A percentile compares a stretch with the other conserved stretches of the same genome.
phyloP scores from a whole-genome alignment of 1,140 invertebrate genomes.

The Ylistrum balloti region DNA sequence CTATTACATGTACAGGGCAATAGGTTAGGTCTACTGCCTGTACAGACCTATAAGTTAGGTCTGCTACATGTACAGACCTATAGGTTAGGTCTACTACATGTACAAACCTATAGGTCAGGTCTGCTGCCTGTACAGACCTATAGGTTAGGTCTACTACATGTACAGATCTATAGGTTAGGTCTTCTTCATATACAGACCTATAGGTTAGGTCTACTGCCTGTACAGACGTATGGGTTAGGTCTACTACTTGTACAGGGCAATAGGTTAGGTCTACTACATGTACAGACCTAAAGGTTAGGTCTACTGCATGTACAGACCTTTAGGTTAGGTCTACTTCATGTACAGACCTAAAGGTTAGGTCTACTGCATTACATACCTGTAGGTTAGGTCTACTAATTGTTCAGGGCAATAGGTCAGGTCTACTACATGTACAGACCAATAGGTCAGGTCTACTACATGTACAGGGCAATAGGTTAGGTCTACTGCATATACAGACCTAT shows the following conservation, averaged over 20 bases:
- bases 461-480: neutral
- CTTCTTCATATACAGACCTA: neutral
- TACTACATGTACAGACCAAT: no score
- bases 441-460: no score
- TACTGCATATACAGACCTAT: neutral
- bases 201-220: no score
- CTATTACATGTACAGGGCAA: neutral
- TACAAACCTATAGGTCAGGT: neutral
- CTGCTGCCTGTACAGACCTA: neutral
- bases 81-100: no score
- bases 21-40: no score
- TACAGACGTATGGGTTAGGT: neutral
- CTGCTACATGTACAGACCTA: neutral
- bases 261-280: no score
- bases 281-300: neutral
- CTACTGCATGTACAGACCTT: neutral
- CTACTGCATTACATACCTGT: conserved; percentile 17
- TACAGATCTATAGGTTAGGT: neutral
- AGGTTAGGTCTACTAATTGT: no score
- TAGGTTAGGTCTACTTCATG: no score
- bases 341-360: neutral
- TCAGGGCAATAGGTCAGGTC: neutral
- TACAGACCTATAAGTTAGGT: neutral
- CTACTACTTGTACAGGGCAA: neutral
- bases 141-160: no score